phyloP scores from a whole-genome alignment of 2,888 invertebrate species.

The Epirrita christyi region DNA sequence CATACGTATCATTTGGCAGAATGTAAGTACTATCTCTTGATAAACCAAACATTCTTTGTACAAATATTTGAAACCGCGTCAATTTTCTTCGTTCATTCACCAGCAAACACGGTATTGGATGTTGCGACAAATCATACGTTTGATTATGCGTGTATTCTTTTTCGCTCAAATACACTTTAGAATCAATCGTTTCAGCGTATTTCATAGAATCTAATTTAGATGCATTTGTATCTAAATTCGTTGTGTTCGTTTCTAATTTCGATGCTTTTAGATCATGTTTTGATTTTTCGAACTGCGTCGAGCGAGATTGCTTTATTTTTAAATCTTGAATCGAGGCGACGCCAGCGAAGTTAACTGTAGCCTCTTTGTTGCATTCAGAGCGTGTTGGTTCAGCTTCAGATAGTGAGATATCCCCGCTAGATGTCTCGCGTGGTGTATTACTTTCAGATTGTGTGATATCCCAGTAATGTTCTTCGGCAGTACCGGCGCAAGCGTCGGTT shows the following conservation, averaged over 20 bases:
- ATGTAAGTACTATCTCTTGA: conserved; percentile 44
- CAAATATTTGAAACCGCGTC: conserved; percentile 68
- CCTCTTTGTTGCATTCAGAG: conserved; percentile 36
- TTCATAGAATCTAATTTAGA: conserved; percentile 2
- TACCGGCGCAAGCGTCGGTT: conserved; percentile 67
- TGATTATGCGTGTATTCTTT: not conserved
- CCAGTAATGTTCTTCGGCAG: conserved; percentile 45
- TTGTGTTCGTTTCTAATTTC: not conserved
- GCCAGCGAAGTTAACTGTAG: conserved; percentile 42
- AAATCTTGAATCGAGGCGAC: conserved; percentile 41
- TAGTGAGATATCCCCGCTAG: not conserved
- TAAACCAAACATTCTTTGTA: conserved; percentile 67
- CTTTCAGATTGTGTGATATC: conserved; percentile 26
- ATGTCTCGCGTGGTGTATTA: not conserved
- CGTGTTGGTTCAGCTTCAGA: not conserved
- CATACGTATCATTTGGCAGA: conserved; percentile 51
- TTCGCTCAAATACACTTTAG: not conserved
- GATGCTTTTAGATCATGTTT: not conserved
- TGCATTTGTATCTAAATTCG: not conserved
- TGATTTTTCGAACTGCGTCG: conserved; percentile 47
- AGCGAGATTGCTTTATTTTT: conserved; percentile 50
- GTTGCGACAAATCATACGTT: conserved; percentile 1
- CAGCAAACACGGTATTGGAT: conserved; percentile 46
- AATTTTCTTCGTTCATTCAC: conserved; percentile 53
- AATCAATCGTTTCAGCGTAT: conserved; percentile 20